These are phyloP conservation scores for Cylloceria caligata DNA, from an alignment of 2,888 invertebrate species.

Conservation along the genomic window DNA sequence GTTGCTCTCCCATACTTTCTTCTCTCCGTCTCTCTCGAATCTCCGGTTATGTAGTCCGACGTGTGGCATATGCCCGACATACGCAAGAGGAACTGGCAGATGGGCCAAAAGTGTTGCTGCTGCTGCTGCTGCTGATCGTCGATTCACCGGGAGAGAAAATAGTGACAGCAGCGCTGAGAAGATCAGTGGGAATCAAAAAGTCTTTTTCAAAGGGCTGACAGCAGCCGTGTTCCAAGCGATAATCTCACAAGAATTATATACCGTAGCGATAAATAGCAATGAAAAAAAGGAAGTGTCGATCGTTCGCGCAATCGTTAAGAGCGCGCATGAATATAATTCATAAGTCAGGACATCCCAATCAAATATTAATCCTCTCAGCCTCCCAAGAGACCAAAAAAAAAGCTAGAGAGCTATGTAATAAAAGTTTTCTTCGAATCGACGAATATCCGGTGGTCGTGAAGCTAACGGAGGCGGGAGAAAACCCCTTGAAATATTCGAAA, in stretches of 20 bases:
- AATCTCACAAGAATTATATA: conserved; percentile 61
- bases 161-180: not conserved
- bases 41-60: conserved; percentile 71
- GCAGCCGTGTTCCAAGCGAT: conserved; percentile 69
- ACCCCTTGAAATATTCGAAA: conserved; percentile 21
- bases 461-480: not conserved
- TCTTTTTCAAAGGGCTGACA: conserved; percentile 57
- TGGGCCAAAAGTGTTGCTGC: conserved; percentile 65
- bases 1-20: conserved; percentile 44
- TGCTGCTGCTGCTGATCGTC: conserved; percentile 48
- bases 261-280: conserved; percentile 1
- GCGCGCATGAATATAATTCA: conserved; percentile 12
- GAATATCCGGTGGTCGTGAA: conserved; percentile 48
- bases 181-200: conserved; percentile 33
- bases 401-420: conserved; percentile 40
- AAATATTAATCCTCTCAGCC: conserved; percentile 10
- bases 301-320: conserved; percentile 66
- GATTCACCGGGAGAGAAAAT: conserved; percentile 21
- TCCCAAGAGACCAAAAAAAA: conserved; percentile 37
- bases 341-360: not conserved
- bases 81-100: conserved; percentile 59
- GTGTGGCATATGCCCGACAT: conserved; percentile 80
- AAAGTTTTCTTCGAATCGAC: conserved; percentile 44
- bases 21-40: conserved; percentile 32
- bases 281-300: conserved; percentile 46